Evolutionary conservation across 2,888 invertebrate species (phyloP).

Genomic region (Diarsia brunnea): DNA sequence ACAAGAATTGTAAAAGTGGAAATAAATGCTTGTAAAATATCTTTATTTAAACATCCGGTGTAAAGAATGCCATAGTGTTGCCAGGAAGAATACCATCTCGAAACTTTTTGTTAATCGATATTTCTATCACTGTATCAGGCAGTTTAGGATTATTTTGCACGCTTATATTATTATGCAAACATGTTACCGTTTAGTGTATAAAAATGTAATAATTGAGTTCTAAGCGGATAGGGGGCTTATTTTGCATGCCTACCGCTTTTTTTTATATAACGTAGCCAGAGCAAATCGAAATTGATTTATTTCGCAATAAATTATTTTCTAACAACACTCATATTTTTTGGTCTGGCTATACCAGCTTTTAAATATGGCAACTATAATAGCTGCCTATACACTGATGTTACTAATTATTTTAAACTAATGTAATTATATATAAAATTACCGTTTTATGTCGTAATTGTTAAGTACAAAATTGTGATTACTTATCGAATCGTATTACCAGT

Average conservation of each 20-base stretch:
- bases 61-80: slow-evolving; percentile 48
- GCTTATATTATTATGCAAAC: slow-evolving; percentile 65
- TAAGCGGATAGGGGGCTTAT: slow-evolving; percentile 21
- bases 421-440: slow-evolving; percentile 66
- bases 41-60: slow-evolving; percentile 39
- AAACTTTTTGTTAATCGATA: slow-evolving; percentile 35
- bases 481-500: slow-evolving; percentile 79
- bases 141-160: slow-evolving; percentile 62
- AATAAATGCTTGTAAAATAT: slow-evolving; percentile 23
- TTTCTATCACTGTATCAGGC: slow-evolving; percentile 34
- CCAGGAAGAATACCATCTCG: slow-evolving; percentile 31
- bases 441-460: slow-evolving; percentile 68
- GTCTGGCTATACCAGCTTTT: slow-evolving; percentile 46
- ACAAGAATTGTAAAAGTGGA: slow-evolving; percentile 48
- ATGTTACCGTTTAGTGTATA: slow-evolving; percentile 73
- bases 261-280: slow-evolving; percentile 47
- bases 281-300: slow-evolving; percentile 35
- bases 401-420: slow-evolving; percentile 56
- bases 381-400: slow-evolving; percentile 42
- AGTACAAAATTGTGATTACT: slow-evolving; percentile 84
- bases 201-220: slow-evolving; percentile 48
- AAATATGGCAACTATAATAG: slow-evolving; percentile 54
- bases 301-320: slow-evolving; percentile 15
- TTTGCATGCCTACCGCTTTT: slow-evolving; percentile 54
- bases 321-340: slow-evolving; percentile 16